Base-by-base conservation (phyloP, 2,888 invertebrate genomes). In the Caprella mutica region DNA sequence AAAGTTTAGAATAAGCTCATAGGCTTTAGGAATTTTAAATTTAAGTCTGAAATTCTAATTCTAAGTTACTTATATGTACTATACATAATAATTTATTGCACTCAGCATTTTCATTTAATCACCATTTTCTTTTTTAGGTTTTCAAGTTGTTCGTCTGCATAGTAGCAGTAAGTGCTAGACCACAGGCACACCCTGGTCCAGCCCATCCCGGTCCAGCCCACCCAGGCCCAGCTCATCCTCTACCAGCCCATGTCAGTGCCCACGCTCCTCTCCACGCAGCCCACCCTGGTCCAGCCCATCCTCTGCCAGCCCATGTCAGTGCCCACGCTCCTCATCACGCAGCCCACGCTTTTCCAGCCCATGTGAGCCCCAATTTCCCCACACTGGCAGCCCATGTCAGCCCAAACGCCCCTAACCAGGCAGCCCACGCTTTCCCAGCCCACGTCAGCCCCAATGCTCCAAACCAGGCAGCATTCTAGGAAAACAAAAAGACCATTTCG, bases 121-220 rank as follows among this genome's bases (percentile, higher is more conserved):
- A n/a, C n/a, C n/a, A n/a, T n/a, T n/a, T n/a, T n/a, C n/a, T n/a
- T n/a, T n/a, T n/a, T n/a, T n/a, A n/a, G n/a, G n/a, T n/a, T n/a
- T n/a, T n/a, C n/a, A n/a, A n/a, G n/a, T n/a, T n/a, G n/a, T n/a
- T n/a, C n/a, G n/a, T n/a, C n/a, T n/a, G n/a, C n/a, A 30, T 48
- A 12, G 51, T 24, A 4, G 44, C 38, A 40, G 59, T 38, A 17
- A 17, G 27, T 26, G 56, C 48, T 50, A 38, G 52, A 48, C 55
- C 61, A 2, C 61, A 61, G 40, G 60, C 60, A 50, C 56, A 60
- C 39, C 60, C 60, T 1, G 59, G 58, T 3, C 58, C 58, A 1
- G 58, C 58, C 48, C 58, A 58, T 29, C 58, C 58, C 39, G 59
- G 59, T 14, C 59, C 59, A n/a, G 55, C 56, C 27, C 56, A 59